Percentiles rank a stretch among this genome's conserved stretches.
These are phyloP conservation scores for Pandion haliaetus DNA, from an alignment of 2,113 vertebrate genomes.

Conservation along the genomic window DNA sequence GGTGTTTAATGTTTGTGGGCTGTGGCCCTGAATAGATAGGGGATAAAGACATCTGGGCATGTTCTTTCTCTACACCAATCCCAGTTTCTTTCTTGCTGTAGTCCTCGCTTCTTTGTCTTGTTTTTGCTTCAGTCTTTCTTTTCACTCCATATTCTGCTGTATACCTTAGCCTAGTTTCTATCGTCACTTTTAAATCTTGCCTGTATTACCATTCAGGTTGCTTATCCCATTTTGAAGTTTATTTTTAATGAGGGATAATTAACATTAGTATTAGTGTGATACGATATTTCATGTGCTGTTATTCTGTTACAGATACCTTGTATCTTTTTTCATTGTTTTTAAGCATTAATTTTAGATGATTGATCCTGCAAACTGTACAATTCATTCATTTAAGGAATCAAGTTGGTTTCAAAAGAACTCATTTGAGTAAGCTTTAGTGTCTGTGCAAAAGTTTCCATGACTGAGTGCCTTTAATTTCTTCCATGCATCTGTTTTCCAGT, in stretches of 20 bases:
- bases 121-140: neutral
- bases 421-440: neutral
- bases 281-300: neutral
- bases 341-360: neutral
- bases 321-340: neutral
- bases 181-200: neutral
- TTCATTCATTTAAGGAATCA: neutral
- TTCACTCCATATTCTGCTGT: neutral
- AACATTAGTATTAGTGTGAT: neutral
- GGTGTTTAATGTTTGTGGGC: neutral
- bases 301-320: neutral
- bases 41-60: neutral
- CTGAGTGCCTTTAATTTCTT: neutral
- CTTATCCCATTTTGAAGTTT: neutral
- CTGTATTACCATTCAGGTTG: neutral
- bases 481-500: neutral
- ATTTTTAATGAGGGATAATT: slow-evolving; percentile 10
- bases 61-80: neutral
- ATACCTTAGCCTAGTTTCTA: neutral
- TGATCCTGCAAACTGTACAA: neutral
- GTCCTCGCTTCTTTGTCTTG: neutral
- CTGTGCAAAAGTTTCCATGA: neutral
- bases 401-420: neutral
- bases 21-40: neutral
- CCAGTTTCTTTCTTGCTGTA: neutral